Evolutionary conservation across 2,113 vertebrate species (phyloP).

Genomic region (Sprattus sprattus): DNA sequence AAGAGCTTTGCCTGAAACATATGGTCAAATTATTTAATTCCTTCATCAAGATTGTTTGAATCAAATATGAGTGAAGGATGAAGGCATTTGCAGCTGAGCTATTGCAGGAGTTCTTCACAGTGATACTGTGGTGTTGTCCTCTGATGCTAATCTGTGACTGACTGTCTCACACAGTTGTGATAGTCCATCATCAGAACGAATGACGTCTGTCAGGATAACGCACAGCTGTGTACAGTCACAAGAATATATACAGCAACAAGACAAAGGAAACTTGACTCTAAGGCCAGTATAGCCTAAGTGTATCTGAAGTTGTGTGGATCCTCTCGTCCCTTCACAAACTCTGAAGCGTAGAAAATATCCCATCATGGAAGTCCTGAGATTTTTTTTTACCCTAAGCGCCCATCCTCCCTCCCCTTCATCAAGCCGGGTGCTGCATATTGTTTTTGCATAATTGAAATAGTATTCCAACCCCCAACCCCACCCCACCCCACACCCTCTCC

Average conservation of each 20-base stretch:
- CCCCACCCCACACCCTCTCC: conserved; percentile 35
- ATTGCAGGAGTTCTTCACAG: neutral
- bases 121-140: neutral
- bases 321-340: neutral
- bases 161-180: neutral
- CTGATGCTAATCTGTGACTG: neutral
- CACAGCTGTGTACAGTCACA: neutral
- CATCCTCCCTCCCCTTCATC: conserved; percentile 4
- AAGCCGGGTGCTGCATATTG: conserved; percentile 34
- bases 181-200: neutral
- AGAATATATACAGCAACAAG: neutral
- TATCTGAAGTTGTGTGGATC: neutral
- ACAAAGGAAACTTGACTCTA: neutral
- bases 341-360: too few relatives aligned
- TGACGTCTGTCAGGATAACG: neutral
- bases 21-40: conserved; percentile 5
- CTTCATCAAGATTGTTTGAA: neutral
- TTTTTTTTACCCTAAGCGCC: neutral
- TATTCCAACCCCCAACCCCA: conserved; percentile 32
- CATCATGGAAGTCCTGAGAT: neutral
- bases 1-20: neutral
- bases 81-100: neutral
- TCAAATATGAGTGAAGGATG: neutral
- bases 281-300: conserved; percentile 1
- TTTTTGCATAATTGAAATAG: conserved; percentile 40